Evolutionary conservation across 2,888 invertebrate species (phyloP).

Genomic region (Heliconius erato): DNA sequence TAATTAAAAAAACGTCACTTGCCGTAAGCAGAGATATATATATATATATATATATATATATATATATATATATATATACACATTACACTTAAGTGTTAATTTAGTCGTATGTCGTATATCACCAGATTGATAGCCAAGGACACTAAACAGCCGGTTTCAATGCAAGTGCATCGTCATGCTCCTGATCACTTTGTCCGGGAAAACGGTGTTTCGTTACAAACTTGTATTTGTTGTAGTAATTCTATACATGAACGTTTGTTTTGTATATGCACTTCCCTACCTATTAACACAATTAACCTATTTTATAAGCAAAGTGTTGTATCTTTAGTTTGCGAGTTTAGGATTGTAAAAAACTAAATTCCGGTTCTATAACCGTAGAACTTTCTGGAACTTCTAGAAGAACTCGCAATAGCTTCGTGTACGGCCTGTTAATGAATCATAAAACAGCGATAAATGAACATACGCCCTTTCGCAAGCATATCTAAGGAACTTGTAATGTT

Average conservation of each 20-base stretch:
- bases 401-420: no score
- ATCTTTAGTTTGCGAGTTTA: neutral
- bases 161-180: conserved; percentile 46
- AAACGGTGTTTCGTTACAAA: conserved; percentile 39
- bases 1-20: no score
- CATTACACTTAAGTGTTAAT: neutral
- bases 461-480: neutral
- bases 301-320: no score
- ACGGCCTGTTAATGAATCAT: no score
- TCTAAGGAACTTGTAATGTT: neutral
- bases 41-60: no score
- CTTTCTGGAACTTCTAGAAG: neutral
- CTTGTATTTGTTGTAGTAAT: conserved; percentile 28
- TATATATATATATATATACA: no score
- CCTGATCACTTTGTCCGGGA: conserved; percentile 43
- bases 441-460: no score
- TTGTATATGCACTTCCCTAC: neutral
- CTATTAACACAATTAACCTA: neutral
- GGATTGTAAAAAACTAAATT: neutral
- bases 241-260: neutral
- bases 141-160: conserved; percentile 46
- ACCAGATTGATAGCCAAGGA: conserved; percentile 45
- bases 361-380: neutral
- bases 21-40: no score
- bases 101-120: conserved; percentile 36